Evolutionary conservation across 2,888 invertebrate genomes (phyloP), one percentile per base, ranked within the genome.

Genomic region (Trisateles emortualis): DNA sequence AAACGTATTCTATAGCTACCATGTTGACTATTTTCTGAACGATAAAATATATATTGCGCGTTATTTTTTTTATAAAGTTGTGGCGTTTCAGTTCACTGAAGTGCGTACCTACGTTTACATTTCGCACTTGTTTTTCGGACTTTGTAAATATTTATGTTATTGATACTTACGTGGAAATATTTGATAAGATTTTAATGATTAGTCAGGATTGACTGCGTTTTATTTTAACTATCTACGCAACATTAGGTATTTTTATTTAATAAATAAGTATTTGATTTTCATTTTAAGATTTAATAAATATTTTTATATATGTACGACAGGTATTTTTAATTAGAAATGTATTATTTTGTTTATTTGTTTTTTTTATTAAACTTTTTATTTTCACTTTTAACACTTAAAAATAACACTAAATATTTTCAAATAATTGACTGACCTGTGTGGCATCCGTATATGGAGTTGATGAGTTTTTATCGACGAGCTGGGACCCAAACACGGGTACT

Each of bases 381-480:
- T 53, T 59, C 52, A 60, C 52, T 59, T 62, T 53, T 36, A 39
- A 11, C 46, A 55, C 55, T 59, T 59, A 13, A 44, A 60, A 44
- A 54, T 24, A 30, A 44, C 17, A 40, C 35, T 8, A 22, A 42
- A 17, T 14, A 51, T 46, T n/a, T 55, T 61, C 51, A 17, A 47
- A 57, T 16, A 14, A 16, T 64, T n/a, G 64, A 93, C 95, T 95
- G 94, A 98, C 98, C 97, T 97, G 97, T 77, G 99, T 99, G 63
- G 99, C 99, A 94, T 99, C 99, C 82, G 98, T 97, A 94, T 99
- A 99, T 57, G 99, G 99, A 57, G 99, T 99, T 48, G 96, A 94
- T 26, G 98, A 98, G 87, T 97, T 96, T 90, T 97, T 96, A 93
- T 97, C 96, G 88, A 99, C 96, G 78, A 96, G 94, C 87, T 97